Conservation (phyloP, 2,888 invertebrate genomes). For the Thecophora atra region DNA sequence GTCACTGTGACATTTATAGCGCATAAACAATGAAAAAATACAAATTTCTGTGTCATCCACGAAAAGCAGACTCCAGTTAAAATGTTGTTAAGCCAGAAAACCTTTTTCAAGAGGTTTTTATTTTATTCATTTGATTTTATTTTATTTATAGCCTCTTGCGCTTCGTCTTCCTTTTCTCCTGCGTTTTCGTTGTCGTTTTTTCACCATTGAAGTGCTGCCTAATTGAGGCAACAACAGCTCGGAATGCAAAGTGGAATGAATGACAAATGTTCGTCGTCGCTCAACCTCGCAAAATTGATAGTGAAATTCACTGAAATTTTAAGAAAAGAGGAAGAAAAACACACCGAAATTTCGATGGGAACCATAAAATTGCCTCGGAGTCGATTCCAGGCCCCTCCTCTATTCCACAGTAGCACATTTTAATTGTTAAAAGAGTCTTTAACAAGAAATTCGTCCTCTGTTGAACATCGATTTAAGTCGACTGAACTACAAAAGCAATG, state of each 20-base stretch:
- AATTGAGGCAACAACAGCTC: constrained; percentile 32
- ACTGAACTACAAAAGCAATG: too few species aligned
- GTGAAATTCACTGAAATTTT: constrained; percentile 12
- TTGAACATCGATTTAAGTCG: too few species aligned
- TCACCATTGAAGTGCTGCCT: neutral
- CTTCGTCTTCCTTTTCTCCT: neutral
- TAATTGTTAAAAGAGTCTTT: constrained; percentile 12
- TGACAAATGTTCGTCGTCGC: constrained; percentile 46
- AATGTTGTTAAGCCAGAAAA: constrained; percentile 17
- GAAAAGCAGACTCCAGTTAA: constrained; percentile 16
- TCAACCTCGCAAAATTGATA: constrained; percentile 13
- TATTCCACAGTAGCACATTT: constrained; percentile 4
- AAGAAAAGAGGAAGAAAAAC: neutral
- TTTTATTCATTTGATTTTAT: constrained; percentile 13
- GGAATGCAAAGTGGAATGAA: constrained; percentile 47
- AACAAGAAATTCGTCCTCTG: constrained; percentile 38
- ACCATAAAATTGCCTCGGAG: neutral
- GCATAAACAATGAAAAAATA: constrained; percentile 29
- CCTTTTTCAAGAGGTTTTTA: constrained; percentile 17
- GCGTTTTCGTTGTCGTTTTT: too few species aligned
- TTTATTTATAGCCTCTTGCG: neutral
- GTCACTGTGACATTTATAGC: constrained; percentile 36
- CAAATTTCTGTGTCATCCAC: constrained; percentile 27
- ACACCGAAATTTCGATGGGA: constrained; percentile 10
- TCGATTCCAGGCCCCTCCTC: too few species aligned